Evolutionary conservation across 1,140 invertebrate species (phyloP), one percentile per base, ranked within the genome.

Genomic region (Aporrectodea caliginosa): DNA sequence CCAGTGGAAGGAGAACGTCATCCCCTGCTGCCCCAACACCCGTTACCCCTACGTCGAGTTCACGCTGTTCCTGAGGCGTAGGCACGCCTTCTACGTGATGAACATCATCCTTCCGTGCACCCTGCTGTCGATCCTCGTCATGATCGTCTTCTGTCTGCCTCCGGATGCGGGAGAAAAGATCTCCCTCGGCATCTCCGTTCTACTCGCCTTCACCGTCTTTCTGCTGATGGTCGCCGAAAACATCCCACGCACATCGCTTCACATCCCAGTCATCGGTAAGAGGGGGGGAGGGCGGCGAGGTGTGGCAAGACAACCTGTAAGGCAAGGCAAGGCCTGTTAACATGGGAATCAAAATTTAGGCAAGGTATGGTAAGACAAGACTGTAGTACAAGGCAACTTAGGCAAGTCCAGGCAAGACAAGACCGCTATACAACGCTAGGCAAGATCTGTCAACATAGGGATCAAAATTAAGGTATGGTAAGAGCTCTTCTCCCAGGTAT

Each of bases 51-150:
- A 68, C 1, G 78, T 79, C n/a, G 73, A 78, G 35, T 79, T 79
- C 68, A 79, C 78, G n/a, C 74, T 79, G 27, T 77, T 33, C 43
- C 78, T 79, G 72, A 22, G 74, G 86, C 92, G 98, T 86, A 92
- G 98, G 87, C 99, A 97, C 78, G 92, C 99, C 81, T 99, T 99
- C 91, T 99, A 99, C 91, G 98, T 98, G 90, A 98, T 99, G 92
- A 99, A 99, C 92, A 92, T 99, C 85, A 98, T 99, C 88, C 96
- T 99, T 86, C 98, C 98, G 80, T 99, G 97, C 90, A 95, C 99
- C 84, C 92, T 99, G 85, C 99, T 99, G 86, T 97, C 97, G 83
- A 97, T 96, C 82, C 98, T 99, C 95, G 96, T 97, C 82, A 92
- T 99, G 84, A 92, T 99, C 81, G 95, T 97, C 82, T 99, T 99